phyloP scores from a whole-genome alignment of 2,888 invertebrate genomes.

The Limnephilus rhombicus region DNA sequence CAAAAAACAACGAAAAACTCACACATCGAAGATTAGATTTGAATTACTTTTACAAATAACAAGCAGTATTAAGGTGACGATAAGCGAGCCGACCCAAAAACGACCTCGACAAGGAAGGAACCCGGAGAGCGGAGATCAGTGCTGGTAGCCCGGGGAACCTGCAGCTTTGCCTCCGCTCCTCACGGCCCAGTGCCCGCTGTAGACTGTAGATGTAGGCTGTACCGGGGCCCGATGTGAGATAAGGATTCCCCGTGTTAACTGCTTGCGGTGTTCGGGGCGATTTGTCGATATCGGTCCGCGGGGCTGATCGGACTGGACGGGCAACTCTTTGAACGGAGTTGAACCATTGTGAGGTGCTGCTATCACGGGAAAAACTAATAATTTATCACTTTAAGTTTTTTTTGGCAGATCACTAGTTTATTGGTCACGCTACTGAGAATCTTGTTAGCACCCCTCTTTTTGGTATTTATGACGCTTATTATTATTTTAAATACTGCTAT shows the following conservation, averaged over 20 bases:
- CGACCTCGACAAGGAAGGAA: background rate
- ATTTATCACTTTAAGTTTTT: background rate
- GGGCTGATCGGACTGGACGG: conserved; percentile 61
- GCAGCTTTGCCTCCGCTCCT: conserved; percentile 38
- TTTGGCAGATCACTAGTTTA: too few species aligned
- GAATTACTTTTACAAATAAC: background rate
- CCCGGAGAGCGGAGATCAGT: background rate
- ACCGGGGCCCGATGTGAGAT: conserved; percentile 60
- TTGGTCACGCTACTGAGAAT: too few species aligned
- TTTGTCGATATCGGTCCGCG: conserved; percentile 48
- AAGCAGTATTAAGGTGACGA: conserved; percentile 12
- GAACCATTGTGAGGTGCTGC: background rate
- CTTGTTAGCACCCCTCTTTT: too few species aligned
- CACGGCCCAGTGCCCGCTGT: conserved; percentile 60
- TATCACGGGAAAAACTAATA: background rate
- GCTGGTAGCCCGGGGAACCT: background rate
- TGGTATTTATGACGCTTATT: too few species aligned
- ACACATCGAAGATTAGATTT: background rate
- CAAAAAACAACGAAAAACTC: background rate
- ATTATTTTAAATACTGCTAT: too few species aligned
- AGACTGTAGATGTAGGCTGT: background rate
- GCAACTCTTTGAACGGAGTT: conserved; percentile 54
- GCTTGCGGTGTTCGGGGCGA: conserved; percentile 54
- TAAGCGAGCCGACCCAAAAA: background rate
- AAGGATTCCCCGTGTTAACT: conserved; percentile 57